These are phyloP conservation scores for Lypha dubia DNA, from an alignment of 2,888 invertebrate genomes.

Conservation along the genomic window DNA sequence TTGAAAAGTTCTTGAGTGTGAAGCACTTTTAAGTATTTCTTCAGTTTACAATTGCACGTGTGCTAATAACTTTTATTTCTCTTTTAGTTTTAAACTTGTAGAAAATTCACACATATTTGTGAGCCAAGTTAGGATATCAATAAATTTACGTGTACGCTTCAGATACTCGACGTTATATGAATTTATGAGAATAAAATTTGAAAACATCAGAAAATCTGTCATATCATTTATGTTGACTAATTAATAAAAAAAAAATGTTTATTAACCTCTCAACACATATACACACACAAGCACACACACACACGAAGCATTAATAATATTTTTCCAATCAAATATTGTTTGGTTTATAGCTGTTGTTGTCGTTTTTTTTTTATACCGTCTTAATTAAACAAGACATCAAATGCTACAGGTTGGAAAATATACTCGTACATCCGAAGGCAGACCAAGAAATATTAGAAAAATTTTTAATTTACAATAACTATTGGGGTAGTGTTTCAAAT, in stretches of 20 bases:
- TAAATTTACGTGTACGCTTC: not conserved
- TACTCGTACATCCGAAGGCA: not conserved
- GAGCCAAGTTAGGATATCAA: not conserved
- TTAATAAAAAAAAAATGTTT: constrained; percentile 68
- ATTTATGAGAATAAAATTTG: constrained; percentile 7
- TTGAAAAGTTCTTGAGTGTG: too few species aligned
- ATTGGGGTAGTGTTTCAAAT: too few species aligned
- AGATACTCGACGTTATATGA: not conserved
- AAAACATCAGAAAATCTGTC: constrained; percentile 53
- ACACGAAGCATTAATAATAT: constrained; percentile 18
- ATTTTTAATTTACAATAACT: too few species aligned
- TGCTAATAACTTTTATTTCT: too few species aligned
- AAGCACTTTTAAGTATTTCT: too few species aligned
- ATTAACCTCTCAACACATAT: constrained; percentile 1
- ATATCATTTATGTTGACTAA: constrained; percentile 69
- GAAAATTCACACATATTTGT: not conserved
- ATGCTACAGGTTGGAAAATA: not conserved
- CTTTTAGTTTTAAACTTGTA: not conserved
- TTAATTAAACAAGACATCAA: constrained; percentile 32
- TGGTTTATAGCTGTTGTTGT: constrained; percentile 40
- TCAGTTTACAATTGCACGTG: too few species aligned
- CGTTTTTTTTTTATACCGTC: constrained; percentile 1
- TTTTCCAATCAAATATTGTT: constrained; percentile 54
- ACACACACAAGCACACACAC: not conserved
- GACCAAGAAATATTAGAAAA: too few species aligned